These are phyloP conservation scores for Martes flavigula DNA, from an alignment of 2,797 vertebrate species.

Conservation along the genomic window DNA sequence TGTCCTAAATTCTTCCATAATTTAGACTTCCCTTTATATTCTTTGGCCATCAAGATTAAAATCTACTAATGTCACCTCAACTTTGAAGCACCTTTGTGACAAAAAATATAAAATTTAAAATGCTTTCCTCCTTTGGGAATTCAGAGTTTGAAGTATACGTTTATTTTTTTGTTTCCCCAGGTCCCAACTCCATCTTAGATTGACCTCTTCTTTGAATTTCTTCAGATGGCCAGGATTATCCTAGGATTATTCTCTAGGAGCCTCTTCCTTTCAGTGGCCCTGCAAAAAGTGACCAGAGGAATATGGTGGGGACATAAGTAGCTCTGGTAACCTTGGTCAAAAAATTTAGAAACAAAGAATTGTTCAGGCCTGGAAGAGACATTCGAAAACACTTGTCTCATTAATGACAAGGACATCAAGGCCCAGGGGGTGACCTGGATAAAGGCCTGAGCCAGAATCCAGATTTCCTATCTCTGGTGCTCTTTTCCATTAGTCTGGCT, in stretches of 20 bases:
- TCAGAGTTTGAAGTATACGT: background rate
- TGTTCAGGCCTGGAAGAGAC: background rate
- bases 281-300: slow-evolving; percentile 24
- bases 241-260: background rate
- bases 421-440: background rate
- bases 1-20: background rate
- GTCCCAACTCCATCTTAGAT: background rate
- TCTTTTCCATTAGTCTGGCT: background rate
- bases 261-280: background rate
- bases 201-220: slow-evolving; percentile 6
- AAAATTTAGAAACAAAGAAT: background rate
- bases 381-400: background rate
- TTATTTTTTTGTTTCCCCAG: slow-evolving; percentile 58
- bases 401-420: background rate
- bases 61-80: background rate
- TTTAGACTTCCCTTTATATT: background rate
- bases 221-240: background rate
- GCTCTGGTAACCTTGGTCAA: background rate
- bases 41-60: background rate
- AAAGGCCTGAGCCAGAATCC: background rate
- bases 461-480: background rate
- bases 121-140: slow-evolving; percentile 1
- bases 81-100: background rate
- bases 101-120: background rate
- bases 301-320: background rate